Evolutionary conservation across 2,888 invertebrate genomes (phyloP), one percentile per base, ranked within the genome.

Genomic region (Camptogramma bilineatum): DNA sequence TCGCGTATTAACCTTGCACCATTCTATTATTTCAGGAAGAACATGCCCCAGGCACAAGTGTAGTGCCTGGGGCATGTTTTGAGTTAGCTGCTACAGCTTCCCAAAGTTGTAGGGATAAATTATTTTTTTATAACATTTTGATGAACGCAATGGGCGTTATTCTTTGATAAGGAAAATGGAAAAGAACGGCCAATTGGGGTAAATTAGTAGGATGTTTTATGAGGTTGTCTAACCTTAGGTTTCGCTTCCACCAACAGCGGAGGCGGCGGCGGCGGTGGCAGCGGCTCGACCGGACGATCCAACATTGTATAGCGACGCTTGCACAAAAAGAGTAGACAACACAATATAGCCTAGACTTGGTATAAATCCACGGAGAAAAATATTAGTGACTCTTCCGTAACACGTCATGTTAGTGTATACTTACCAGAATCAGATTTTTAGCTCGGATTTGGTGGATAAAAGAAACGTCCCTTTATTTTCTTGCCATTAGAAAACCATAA

Each of bases 141-240:
- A 34, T 4, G 10, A 9, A 21, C n/a, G 28, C 8, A 28, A 28
- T 28, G 8, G 24, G 8, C 28, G 28, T 5, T 28, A 8, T 8
- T 8, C 28, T 28, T 28, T 28, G 8, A 8, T 3, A 28, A 5
- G 28, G 28, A 28, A 28, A 1, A 28, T 28, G 4, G 4, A 28
- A 28, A 28, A 28, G 28, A 28, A 28, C 28, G 28, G 7, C 4
- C 5, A 28, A 28, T 28, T 28, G 28, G 28, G 8, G 1, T 28
- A 3, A 8, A 8, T 1, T 28, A n/a, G n/a, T n/a, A n/a, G n/a
- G n/a, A n/a, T n/a, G n/a, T n/a, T n/a, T n/a, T n/a, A n/a, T n/a
- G n/a, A n/a, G n/a, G n/a, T 24, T 24, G 10, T 57, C 56, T 57
- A 8, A 84, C 85, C 85, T 83, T 86, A 0, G 80, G 80, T 69